These are phyloP conservation scores for Silurus lanzhouensis DNA, from an alignment of 2,797 vertebrate species.

Conservation along the genomic window DNA sequence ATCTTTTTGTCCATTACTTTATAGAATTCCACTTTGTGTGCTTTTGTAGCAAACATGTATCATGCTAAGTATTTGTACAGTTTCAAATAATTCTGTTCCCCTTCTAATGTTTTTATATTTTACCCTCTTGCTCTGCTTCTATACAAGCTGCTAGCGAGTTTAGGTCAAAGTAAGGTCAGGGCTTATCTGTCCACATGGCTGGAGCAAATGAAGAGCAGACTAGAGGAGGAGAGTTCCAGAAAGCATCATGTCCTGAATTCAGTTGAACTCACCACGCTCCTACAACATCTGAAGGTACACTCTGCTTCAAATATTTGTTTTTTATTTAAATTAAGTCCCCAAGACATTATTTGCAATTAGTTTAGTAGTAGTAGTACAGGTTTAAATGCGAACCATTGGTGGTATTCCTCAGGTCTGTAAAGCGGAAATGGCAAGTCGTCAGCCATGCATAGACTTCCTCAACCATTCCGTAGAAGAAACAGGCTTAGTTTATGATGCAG, in stretches of 20 bases:
- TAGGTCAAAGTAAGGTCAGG: slow-evolving; percentile 78
- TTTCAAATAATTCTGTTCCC: neutral
- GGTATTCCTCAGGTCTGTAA: slow-evolving; percentile 73
- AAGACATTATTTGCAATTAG: neutral
- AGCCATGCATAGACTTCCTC: slow-evolving; percentile 83
- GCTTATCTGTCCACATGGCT: slow-evolving; percentile 80
- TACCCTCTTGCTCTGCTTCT: neutral
- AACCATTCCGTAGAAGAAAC: slow-evolving; percentile 81
- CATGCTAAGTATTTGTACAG: neutral
- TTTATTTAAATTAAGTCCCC: neutral
- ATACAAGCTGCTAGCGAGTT: slow-evolving; percentile 73
- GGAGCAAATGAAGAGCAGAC: slow-evolving; percentile 65
- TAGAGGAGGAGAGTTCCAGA: slow-evolving; percentile 56
- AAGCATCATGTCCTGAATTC: slow-evolving; percentile 56
- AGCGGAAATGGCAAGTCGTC: slow-evolving; percentile 77
- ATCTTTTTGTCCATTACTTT: neutral
- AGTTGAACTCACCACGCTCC: slow-evolving; percentile 67
- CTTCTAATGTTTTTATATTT: neutral
- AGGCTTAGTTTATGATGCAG: slow-evolving; percentile 70
- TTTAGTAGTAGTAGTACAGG: neutral
- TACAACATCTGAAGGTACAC: slow-evolving; percentile 80
- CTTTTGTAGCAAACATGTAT: neutral
- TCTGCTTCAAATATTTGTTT: neutral
- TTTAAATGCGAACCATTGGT: neutral
- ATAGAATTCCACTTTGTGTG: neutral